These are phyloP conservation scores for Bambusicola thoracicus DNA, from an alignment of 2,113 vertebrate species.

Conservation along the genomic window DNA sequence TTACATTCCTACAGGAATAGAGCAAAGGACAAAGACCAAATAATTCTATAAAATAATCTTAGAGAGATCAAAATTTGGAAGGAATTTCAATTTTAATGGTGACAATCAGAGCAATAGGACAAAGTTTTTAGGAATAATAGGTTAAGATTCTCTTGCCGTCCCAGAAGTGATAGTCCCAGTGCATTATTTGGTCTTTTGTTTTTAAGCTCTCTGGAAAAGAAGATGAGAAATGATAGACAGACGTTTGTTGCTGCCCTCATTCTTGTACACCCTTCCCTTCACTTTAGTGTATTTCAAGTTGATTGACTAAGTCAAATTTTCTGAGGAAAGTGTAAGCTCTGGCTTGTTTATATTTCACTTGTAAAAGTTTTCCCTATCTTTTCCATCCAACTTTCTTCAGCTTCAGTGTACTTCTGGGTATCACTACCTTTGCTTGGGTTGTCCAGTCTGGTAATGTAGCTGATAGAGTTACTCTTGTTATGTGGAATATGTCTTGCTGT, in stretches of 20 bases:
- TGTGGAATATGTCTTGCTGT: neutral
- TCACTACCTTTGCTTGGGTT: neutral
- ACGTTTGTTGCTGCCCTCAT: neutral
- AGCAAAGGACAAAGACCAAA: neutral
- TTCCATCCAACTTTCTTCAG: neutral
- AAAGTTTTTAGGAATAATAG: neutral
- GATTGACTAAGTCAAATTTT: neutral
- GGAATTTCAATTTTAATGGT: neutral
- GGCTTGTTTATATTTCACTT: neutral
- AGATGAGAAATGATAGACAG: neutral
- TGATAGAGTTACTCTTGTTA: neutral
- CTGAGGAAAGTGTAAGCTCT: neutral
- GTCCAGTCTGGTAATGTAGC: neutral
- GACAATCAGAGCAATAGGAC: neutral
- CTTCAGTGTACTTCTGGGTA: neutral
- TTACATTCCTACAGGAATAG: neutral
- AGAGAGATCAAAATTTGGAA: neutral
- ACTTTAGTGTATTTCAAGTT: neutral
- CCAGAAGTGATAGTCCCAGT: neutral
- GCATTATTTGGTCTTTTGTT: neutral
- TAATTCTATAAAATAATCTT: neutral
- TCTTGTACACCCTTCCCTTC: neutral
- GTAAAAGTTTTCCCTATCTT: neutral
- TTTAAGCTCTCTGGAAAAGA: neutral
- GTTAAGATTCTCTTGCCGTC: neutral